A percentile compares a stretch with the other conserved stretches of the same genome.
Evolutionary conservation across 2,888 invertebrate genomes (phyloP).

Genomic region (Poecilobothrus nobilitatus): DNA sequence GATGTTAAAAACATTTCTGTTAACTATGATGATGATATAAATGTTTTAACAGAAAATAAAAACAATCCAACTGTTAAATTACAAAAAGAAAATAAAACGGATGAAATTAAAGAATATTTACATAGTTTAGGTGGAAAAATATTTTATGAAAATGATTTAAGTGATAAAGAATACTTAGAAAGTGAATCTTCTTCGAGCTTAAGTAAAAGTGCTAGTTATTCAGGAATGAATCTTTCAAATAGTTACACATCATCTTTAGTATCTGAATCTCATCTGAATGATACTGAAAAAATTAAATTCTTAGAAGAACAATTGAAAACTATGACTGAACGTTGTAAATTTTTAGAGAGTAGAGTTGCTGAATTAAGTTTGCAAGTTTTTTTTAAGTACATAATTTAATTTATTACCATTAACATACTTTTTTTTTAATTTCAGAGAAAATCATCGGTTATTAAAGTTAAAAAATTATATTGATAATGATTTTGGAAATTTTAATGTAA

Average conservation of each 20-base stretch:
- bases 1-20: neutral
- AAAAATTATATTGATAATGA: slow-evolving; percentile 19
- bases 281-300: slow-evolving; percentile 13
- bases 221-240: neutral
- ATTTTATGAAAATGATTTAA: slow-evolving; percentile 18
- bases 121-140: neutral
- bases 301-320: slow-evolving; percentile 34
- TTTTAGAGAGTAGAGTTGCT: slow-evolving; percentile 39
- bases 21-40: neutral
- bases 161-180: slow-evolving; percentile 24
- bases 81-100: neutral
- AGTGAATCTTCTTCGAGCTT: slow-evolving; percentile 39
- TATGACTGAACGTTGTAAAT: slow-evolving; percentile 35
- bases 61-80: neutral
- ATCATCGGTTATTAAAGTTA: slow-evolving; percentile 36
- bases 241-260: slow-evolving; percentile 31
- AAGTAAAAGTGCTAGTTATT: slow-evolving; percentile 27
- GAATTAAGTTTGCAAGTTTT: slow-evolving; percentile 32
- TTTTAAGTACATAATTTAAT: neutral
- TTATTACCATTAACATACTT: too few species aligned
- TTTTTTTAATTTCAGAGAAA: slow-evolving; percentile 27
- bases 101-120: neutral
- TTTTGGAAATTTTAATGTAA: slow-evolving; percentile 9
- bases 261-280: slow-evolving; percentile 9
- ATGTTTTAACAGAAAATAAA: neutral